Conservation (phyloP, 1,140 invertebrate species). For the Macrotrachela quadricornifera region DNA sequence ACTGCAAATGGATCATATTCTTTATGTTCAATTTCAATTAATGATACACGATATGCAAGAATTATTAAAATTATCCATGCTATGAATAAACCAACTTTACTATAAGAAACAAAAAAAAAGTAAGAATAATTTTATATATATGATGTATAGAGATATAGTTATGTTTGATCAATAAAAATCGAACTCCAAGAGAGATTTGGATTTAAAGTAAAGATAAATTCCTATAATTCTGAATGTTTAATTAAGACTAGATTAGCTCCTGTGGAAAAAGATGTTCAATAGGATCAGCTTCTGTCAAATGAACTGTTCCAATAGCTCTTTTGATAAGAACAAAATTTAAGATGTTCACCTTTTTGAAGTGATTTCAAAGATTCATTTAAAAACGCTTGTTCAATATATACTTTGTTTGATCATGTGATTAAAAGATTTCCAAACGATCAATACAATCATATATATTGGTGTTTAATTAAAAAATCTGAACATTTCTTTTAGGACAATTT, state of each 20-base stretch:
- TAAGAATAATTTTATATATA: slow-evolving; percentile 9
- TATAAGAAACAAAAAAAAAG: slow-evolving; percentile 22
- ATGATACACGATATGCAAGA: slow-evolving; percentile 79
- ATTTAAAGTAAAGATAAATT: neutral
- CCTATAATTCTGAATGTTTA: neutral
- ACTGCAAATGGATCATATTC: slow-evolving; percentile 98
- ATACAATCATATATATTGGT: too few relatives aligned
- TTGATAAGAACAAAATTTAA: too few relatives aligned
- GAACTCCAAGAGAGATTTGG: neutral
- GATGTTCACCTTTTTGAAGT: too few relatives aligned
- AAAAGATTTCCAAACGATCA: too few relatives aligned
- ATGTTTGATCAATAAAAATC: neutral
- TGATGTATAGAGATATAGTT: neutral
- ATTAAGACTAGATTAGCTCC: neutral
- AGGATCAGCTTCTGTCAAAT: too few relatives aligned
- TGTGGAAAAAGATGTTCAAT: too few relatives aligned
- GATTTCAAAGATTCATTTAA: too few relatives aligned
- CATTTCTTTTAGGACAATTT: too few relatives aligned
- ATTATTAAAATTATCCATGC: slow-evolving; percentile 70
- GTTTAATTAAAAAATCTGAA: too few relatives aligned
- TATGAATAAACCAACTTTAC: slow-evolving; percentile 46
- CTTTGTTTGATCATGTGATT: too few relatives aligned
- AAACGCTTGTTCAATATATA: too few relatives aligned
- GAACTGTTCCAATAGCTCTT: too few relatives aligned
- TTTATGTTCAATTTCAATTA: slow-evolving; percentile 46